Evolutionary conservation across 2,797 vertebrate genomes (phyloP).

Genomic region (Acrossocheilus wenchowensis): DNA sequence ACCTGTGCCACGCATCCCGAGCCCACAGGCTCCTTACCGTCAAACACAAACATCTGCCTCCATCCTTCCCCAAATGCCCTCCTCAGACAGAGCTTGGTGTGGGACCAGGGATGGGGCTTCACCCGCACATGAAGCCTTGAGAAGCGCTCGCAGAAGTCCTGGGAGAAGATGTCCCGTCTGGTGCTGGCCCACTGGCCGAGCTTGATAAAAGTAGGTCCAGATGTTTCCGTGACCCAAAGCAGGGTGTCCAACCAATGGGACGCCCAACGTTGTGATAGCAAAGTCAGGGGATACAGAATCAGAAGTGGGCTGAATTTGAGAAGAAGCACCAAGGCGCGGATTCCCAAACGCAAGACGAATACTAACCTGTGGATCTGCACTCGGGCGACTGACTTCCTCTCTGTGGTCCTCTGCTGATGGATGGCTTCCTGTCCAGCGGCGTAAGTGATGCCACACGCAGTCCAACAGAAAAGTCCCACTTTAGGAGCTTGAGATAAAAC

Average conservation of each 20-base stretch:
- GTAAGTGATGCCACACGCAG: slow-evolving; percentile 52
- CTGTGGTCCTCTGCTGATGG: slow-evolving; percentile 29
- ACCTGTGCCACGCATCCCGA: slow-evolving; percentile 95
- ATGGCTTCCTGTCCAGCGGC: slow-evolving; percentile 62
- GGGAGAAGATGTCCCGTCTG: slow-evolving; percentile 88
- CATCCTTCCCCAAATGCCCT: slow-evolving; percentile 88
- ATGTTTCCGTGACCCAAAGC: slow-evolving; percentile 87
- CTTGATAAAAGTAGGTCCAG: slow-evolving; percentile 91
- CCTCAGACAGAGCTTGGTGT: slow-evolving; percentile 83
- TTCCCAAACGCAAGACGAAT: slow-evolving; percentile 75
- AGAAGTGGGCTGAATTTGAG: slow-evolving; percentile 89
- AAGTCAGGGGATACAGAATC: slow-evolving; percentile 82
- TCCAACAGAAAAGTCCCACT: slow-evolving; percentile 76
- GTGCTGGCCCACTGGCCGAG: slow-evolving; percentile 97
- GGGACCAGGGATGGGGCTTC: slow-evolving; percentile 86
- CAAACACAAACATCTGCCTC: slow-evolving; percentile 80
- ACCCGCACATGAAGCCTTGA: slow-evolving; percentile 88
- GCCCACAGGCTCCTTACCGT: slow-evolving; percentile 86
- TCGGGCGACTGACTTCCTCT: slow-evolving; percentile 70
- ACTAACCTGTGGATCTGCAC: slow-evolving; percentile 78
- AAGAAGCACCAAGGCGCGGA: slow-evolving; percentile 82
- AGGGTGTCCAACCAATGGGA: slow-evolving; percentile 83
- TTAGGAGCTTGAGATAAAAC: slow-evolving; percentile 72
- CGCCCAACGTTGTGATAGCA: slow-evolving; percentile 75
- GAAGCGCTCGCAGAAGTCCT: slow-evolving; percentile 87